Evolutionary conservation across 2,888 invertebrate species (phyloP).

Genomic region (Mellilla xanthometata): DNA sequence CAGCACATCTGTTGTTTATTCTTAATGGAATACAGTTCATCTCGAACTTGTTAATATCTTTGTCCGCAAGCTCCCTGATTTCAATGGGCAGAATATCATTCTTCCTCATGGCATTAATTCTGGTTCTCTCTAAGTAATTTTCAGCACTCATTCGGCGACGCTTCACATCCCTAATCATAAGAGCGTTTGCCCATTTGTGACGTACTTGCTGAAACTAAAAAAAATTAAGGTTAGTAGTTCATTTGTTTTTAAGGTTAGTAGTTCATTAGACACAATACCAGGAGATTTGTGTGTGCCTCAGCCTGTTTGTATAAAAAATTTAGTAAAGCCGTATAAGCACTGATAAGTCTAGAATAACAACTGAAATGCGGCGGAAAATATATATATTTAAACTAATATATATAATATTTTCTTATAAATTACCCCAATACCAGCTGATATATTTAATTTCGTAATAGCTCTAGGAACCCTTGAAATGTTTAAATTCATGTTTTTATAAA

Average conservation of each 20-base stretch:
- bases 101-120: constrained; percentile 91
- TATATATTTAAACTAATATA: too few species aligned
- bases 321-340: too few species aligned
- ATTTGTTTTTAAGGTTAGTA: too few species aligned
- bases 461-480: constrained; percentile 54
- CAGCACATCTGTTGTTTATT: constrained; percentile 89
- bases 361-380: too few species aligned
- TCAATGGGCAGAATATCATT: constrained; percentile 93
- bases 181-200: constrained; percentile 90
- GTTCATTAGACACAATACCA: too few species aligned
- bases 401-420: background rate
- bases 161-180: constrained; percentile 94
- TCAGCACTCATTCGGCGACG: constrained; percentile 89
- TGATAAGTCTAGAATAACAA: background rate
- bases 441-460: constrained; percentile 66
- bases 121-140: constrained; percentile 88
- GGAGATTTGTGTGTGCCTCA: too few species aligned
- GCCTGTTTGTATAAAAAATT: too few species aligned
- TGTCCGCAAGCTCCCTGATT: constrained; percentile 89
- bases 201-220: constrained; percentile 87
- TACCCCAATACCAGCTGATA: constrained; percentile 62
- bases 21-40: constrained; percentile 86
- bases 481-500: constrained; percentile 54
- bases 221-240: background rate
- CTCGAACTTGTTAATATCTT: constrained; percentile 90